phyloP scores from a whole-genome alignment of 1,140 invertebrate genomes.

The Proctacanthus coquilletti region DNA sequence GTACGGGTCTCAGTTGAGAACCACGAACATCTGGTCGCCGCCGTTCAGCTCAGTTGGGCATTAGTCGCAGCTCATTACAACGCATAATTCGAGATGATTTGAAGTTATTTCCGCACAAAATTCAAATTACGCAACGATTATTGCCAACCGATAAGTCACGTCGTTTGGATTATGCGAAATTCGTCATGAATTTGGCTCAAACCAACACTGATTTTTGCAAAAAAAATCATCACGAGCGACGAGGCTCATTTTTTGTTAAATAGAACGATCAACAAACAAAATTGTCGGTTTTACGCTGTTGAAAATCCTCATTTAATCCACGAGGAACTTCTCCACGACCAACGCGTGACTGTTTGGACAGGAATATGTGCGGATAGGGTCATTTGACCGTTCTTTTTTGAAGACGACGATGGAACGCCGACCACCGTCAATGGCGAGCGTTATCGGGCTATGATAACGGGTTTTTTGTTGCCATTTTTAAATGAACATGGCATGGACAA shows the following conservation, averaged over 20 bases:
- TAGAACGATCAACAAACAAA: constrained; percentile 15
- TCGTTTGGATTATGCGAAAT: no score
- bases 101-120: not conserved
- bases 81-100: not conserved
- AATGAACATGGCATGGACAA: no score
- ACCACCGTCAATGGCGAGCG: not conserved
- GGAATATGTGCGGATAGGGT: constrained; percentile 21
- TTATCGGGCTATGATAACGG: not conserved
- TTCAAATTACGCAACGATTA: not conserved
- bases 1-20: not conserved
- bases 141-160: not conserved
- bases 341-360: constrained; percentile 24
- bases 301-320: constrained; percentile 14
- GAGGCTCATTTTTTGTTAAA: constrained; percentile 14
- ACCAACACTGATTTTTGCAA: not conserved
- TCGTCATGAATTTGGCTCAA: not conserved
- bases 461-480: no score
- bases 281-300: constrained; percentile 10
- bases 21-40: not conserved
- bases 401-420: not conserved
- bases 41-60: not conserved
- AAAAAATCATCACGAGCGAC: constrained; percentile 8
- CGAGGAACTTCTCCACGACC: constrained; percentile 19
- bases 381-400: constrained; percentile 17
- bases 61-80: not conserved